Percentiles rank a stretch among this genome's conserved stretches.
Evolutionary conservation across 2,888 invertebrate genomes (phyloP).

Genomic region (Ectemnius continuus): DNA sequence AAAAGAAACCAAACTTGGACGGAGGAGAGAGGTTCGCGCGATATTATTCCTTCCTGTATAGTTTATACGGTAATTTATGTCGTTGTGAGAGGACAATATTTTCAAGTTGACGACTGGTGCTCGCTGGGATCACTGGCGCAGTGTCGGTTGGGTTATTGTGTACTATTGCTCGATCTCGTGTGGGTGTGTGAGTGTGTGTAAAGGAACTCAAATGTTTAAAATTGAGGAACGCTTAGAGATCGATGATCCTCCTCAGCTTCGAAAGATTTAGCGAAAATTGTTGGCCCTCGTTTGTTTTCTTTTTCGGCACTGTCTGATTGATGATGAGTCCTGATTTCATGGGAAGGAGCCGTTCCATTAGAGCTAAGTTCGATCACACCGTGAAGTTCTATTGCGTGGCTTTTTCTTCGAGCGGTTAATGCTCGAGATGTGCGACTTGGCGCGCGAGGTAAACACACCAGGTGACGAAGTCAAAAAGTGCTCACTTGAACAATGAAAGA

Average conservation of each 20-base stretch:
- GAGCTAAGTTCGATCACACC: not conserved
- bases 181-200: no score
- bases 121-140: constrained; percentile 19
- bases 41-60: constrained; percentile 56
- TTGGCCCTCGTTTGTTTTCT: constrained; percentile 9
- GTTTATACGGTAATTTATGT: constrained; percentile 58
- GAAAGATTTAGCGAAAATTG: constrained; percentile 6
- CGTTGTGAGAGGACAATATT: constrained; percentile 59
- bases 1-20: not conserved
- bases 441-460: not conserved
- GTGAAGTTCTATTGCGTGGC: not conserved
- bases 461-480: not conserved
- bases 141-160: constrained; percentile 7
- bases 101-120: constrained; percentile 40
- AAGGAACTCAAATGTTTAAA: not conserved
- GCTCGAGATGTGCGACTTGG: no score
- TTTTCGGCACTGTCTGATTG: constrained; percentile 9
- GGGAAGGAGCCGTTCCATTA: not conserved
- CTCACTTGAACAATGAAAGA: constrained; percentile 40
- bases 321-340: not conserved
- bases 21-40: constrained; percentile 26
- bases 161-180: constrained; percentile 12
- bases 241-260: not conserved
- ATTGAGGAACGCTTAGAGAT: no score
- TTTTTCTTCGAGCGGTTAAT: not conserved